Evolutionary conservation across 2,888 invertebrate genomes (phyloP).

Genomic region (Shargacucullia verbasci): DNA sequence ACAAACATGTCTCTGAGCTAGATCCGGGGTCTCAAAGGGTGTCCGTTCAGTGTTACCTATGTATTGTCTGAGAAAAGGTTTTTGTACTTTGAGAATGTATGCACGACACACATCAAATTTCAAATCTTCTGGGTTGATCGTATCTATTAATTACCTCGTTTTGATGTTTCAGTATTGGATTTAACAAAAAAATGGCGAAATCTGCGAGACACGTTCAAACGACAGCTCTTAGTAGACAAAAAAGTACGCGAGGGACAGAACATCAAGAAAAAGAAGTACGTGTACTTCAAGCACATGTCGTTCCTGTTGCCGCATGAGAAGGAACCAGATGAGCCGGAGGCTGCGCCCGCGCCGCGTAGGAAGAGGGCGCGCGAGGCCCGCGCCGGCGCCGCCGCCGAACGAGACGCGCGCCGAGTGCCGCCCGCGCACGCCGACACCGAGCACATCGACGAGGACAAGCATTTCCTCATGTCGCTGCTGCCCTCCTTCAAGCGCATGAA

Average conservation of each 20-base stretch:
- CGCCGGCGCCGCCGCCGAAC: constrained; percentile 34
- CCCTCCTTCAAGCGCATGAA: constrained; percentile 67
- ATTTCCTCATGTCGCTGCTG: constrained; percentile 68
- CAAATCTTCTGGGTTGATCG: no score
- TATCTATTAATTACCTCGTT: background rate
- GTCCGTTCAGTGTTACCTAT: no score
- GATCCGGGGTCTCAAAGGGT: no score
- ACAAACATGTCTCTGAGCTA: no score
- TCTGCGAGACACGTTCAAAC: constrained; percentile 67
- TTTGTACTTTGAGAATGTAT: no score
- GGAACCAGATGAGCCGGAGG: constrained; percentile 18
- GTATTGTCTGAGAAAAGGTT: no score
- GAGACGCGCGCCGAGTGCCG: constrained; percentile 9
- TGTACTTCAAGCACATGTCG: constrained; percentile 69
- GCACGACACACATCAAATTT: no score
- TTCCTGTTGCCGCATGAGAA: constrained; percentile 63
- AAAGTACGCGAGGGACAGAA: constrained; percentile 52
- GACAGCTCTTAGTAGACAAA: constrained; percentile 60
- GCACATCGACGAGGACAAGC: constrained; percentile 65
- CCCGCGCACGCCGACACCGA: constrained; percentile 7
- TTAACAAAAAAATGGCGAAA: constrained; percentile 69
- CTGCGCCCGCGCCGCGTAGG: constrained; percentile 12
- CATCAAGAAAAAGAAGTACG: constrained; percentile 62
- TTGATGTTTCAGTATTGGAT: constrained; percentile 56
- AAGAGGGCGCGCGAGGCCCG: constrained; percentile 23